Conservation (phyloP, 1,140 invertebrate species). For the Ctenoplectra terminalis region DNA sequence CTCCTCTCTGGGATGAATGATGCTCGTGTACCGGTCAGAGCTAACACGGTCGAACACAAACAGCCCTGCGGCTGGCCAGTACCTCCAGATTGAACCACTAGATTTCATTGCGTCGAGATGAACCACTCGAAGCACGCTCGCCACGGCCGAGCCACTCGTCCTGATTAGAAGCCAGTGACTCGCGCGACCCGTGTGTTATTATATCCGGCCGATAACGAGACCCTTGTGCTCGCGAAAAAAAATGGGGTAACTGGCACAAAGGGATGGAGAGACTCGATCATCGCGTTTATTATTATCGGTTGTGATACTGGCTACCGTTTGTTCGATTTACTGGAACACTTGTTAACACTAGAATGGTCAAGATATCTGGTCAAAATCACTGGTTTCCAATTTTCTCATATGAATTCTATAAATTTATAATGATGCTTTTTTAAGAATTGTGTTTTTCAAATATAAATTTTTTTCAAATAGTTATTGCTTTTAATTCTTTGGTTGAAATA, state of each 20-base stretch:
- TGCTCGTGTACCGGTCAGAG: conserved; percentile 56
- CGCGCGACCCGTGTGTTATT: conserved; percentile 48
- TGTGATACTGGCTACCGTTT: neutral
- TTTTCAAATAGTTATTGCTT: no score
- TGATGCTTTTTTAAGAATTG: no score
- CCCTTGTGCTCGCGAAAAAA: conserved; percentile 8
- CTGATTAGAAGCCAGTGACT: conserved; percentile 49
- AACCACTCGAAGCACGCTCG: conserved; percentile 53
- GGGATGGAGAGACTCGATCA: neutral
- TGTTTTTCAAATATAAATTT: no score
- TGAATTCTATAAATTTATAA: no score
- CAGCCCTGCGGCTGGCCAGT: conserved; percentile 49
- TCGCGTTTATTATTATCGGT: neutral
- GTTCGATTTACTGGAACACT: neutral
- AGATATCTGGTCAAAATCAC: no score
- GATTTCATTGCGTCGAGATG: conserved; percentile 66
- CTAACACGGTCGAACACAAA: conserved; percentile 60
- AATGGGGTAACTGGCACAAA: neutral
- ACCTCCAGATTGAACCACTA: conserved; percentile 55
- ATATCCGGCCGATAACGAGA: conserved; percentile 46
- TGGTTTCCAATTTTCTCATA: no score
- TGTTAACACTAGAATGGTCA: no score
- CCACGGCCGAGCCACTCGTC: conserved; percentile 44
- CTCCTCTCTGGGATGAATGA: conserved; percentile 54
- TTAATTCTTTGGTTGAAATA: no score